These are phyloP conservation scores for Parambassis ranga DNA, from an alignment of 2,797 vertebrate species.

Conservation along the genomic window DNA sequence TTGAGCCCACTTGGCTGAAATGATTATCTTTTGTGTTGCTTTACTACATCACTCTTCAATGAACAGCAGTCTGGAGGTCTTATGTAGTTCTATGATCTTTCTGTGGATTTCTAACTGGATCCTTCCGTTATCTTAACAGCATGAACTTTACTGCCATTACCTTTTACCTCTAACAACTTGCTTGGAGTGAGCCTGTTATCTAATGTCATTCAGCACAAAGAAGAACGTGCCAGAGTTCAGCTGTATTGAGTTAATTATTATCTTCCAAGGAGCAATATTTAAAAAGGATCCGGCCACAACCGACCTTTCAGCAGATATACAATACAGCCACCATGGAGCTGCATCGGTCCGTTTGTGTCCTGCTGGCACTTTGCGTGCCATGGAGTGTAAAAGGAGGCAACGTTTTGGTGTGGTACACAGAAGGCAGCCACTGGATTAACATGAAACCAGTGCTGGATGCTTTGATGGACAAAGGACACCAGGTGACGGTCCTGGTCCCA, in stretches of 20 bases:
- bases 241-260: slow-evolving; percentile 53
- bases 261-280: not conserved
- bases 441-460: slow-evolving; percentile 79
- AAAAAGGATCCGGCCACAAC: not conserved
- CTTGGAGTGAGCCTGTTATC: not conserved
- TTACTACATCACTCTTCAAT: not conserved
- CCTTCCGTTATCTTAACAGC: not conserved
- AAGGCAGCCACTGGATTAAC: slow-evolving; percentile 89
- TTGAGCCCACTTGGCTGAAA: too few relatives aligned
- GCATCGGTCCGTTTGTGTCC: slow-evolving; percentile 2
- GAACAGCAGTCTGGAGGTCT: not conserved
- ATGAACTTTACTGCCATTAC: not conserved
- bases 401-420: slow-evolving; percentile 85
- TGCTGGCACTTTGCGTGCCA: slow-evolving; percentile 46
- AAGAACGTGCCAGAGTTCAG: slow-evolving; percentile 12
- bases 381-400: slow-evolving; percentile 62
- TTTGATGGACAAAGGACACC: slow-evolving; percentile 78
- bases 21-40: not conserved
- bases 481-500: slow-evolving; percentile 76
- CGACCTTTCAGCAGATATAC: not conserved
- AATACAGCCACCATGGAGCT: slow-evolving; percentile 37
- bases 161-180: not conserved
- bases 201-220: not conserved
- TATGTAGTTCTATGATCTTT: too few relatives aligned
- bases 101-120: not conserved